Base-by-base conservation (phyloP, 2,888 invertebrate species). In the Zele albiditarsus region DNA sequence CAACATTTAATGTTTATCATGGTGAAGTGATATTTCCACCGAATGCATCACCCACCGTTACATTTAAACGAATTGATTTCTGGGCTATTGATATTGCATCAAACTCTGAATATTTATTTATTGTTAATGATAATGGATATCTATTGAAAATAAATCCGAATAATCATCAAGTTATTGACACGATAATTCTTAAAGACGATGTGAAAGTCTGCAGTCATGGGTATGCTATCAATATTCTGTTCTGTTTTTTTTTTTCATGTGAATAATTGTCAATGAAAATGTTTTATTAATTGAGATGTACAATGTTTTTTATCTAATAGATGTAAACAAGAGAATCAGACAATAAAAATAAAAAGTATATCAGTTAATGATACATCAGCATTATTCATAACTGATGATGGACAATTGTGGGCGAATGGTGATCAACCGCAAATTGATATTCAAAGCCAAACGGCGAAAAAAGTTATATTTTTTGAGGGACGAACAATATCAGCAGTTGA, bases 391-490 rank as follows among this genome's bases (percentile, higher is more conserved):
- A 93, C 93, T 63, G 93, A 92, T 81, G 91, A 90, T 87, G 94
- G 94, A 14, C 92, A 94, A 81, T 90, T 94, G 2, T 94, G 94
- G 94, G 94, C 93, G 0, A 92, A 91, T 58, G 94, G 94, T 71
- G 87, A 89, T 82, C 94, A 94, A 91, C 92, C 93, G 6, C 93
- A 94, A 86, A 91, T 94, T 82, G 91, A 92, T 68, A 90, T 94
- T 82, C 92, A 92, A 78, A 90, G 91, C 69, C 87, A 86, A 80
- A 91, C 90, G 82, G 93, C 94, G 78, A 92, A 92, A 79, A 93
- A 92, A 88, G 92, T 94, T 66, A 91, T 90, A 78, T 94, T 94
- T 89, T 94, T 95, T 82, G 92, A 93, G 83, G 93, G 93, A 8
- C 90, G 94, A 81, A 91, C 92, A 77, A 92, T 96, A 27, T 91